These are phyloP conservation scores for Oxystoma pomonae DNA, from an alignment of 2,888 invertebrate genomes.

Conservation along the genomic window DNA sequence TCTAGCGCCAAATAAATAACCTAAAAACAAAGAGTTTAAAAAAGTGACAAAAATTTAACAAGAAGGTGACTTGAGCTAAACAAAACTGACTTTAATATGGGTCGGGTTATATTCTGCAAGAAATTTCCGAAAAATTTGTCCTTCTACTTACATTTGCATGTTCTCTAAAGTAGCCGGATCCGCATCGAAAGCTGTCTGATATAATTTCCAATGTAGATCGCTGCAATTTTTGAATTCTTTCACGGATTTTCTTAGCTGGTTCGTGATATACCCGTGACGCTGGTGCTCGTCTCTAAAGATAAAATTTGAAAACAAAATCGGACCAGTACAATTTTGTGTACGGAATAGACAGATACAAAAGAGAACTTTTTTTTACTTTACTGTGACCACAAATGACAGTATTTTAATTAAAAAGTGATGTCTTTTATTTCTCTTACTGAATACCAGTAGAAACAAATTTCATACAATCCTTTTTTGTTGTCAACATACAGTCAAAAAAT, in stretches of 20 bases:
- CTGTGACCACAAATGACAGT: too few species aligned
- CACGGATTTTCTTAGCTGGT: conserved; percentile 71
- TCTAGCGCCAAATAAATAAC: too few species aligned
- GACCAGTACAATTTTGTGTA: too few species aligned
- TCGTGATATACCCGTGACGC: conserved; percentile 74
- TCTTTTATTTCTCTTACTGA: too few species aligned
- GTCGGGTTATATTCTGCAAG: too few species aligned
- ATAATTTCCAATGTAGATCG: conserved; percentile 70
- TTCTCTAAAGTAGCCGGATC: conserved; percentile 74
- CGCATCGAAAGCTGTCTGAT: conserved; percentile 82
- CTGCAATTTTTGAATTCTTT: conserved; percentile 69
- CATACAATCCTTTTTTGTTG: too few species aligned
- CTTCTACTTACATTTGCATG: conserved; percentile 62
- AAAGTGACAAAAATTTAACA: not conserved
- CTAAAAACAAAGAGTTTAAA: not conserved
- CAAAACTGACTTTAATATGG: not conserved
- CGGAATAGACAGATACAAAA: too few species aligned
- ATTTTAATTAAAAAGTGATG: too few species aligned
- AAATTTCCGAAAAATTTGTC: too few species aligned
- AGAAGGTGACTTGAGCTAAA: not conserved
- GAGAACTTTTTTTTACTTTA: too few species aligned
- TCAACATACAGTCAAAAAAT: too few species aligned
- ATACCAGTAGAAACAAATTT: too few species aligned
- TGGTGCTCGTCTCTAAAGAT: conserved; percentile 61
- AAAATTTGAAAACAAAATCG: not conserved